Evolutionary conservation across 2,888 invertebrate species (phyloP), one percentile per base, ranked within the genome.

Genomic region (Chironomus tentans): DNA sequence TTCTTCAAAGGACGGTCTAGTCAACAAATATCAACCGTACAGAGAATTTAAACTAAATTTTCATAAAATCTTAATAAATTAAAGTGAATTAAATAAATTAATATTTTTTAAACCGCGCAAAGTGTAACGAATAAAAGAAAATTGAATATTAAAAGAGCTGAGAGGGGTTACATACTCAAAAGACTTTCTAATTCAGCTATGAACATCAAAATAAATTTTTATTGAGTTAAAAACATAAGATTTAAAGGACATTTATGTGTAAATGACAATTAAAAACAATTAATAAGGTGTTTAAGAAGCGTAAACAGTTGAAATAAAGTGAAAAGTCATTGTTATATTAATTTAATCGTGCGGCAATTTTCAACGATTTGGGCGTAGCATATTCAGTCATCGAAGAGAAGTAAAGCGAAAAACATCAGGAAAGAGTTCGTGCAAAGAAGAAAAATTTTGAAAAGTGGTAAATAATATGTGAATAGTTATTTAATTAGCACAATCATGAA

Each of bases 381-480:
- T 65, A 48, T 47, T 68, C 47, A 48, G 65, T 68, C 62, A 18
- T 21, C 22, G 24, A n/a, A 21, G 21, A n/a, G 21, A 47, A 21
- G 7, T 15, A 22, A 28, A 24, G 7, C 24, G 47, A 56, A 74
- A 74, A 62, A 74, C 38, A 62, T 68, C 22, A 47, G 68, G 38
- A 48, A 73, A 24, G 22, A 47, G 65, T 74, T 46, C 74, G 74
- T 46, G 65, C 24, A 13, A 22, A 24, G 38, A 38, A 38, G 38
- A 71, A 56, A 73, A 68, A 18, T 18, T 22, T 38, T 46, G n/a
- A 74, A 74, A 28, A 24, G 48, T 68, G 48, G 21, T 73, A 73
- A 74, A 46, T 74, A 46, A 28, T 47, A 74, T 68, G 48, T 68
- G 74, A 68, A 56, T 61, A 13, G 22, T 46, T 21, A 47, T 74